A percentile compares a stretch with the other conserved stretches of the same genome.
These are phyloP conservation scores for Clinocottus analis DNA, from an alignment of 2,113 vertebrate genomes.

Conservation along the genomic window DNA sequence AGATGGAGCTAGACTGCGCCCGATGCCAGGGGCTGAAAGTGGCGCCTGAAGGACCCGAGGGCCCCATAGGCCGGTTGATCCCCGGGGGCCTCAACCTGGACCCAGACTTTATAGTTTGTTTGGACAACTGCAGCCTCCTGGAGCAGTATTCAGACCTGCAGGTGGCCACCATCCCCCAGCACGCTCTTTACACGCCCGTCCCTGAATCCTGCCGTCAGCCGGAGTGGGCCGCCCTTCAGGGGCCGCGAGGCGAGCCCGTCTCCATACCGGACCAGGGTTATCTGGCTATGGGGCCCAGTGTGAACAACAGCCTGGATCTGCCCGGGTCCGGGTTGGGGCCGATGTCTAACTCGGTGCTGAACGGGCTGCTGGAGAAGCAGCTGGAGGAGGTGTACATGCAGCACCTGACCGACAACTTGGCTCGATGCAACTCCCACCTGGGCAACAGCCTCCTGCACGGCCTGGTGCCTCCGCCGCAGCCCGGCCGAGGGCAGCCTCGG, in stretches of 20 bases:
- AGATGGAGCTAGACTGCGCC: conserved; percentile 20
- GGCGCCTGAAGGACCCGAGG: conserved; percentile 23
- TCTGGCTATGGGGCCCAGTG: conserved; percentile 83
- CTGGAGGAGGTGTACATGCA: conserved; percentile 91
- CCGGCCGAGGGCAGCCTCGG: conserved; percentile 69
- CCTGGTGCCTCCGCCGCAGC: conserved; percentile 82
- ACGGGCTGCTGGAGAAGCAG: conserved; percentile 88
- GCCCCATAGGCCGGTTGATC: conserved; percentile 68
- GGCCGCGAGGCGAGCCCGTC: background rate
- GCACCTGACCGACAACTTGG: conserved; percentile 89
- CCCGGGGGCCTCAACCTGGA: conserved; percentile 64
- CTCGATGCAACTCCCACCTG: conserved; percentile 84
- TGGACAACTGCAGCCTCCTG: conserved; percentile 83
- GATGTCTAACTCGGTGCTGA: conserved; percentile 89
- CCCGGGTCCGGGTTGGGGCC: conserved; percentile 75
- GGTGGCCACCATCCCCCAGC: conserved; percentile 37
- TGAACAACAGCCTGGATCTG: conserved; percentile 65
- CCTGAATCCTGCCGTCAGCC: background rate
- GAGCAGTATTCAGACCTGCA: conserved; percentile 85
- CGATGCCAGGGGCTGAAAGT: conserved; percentile 24
- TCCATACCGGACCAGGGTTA: conserved; percentile 73
- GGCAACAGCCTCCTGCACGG: conserved; percentile 82
- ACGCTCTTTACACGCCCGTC: background rate
- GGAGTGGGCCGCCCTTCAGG: background rate
- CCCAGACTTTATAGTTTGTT: conserved; percentile 72